Conservation (phyloP, 2,113 vertebrate genomes). For the Melanerpes aurifrons region DNA sequence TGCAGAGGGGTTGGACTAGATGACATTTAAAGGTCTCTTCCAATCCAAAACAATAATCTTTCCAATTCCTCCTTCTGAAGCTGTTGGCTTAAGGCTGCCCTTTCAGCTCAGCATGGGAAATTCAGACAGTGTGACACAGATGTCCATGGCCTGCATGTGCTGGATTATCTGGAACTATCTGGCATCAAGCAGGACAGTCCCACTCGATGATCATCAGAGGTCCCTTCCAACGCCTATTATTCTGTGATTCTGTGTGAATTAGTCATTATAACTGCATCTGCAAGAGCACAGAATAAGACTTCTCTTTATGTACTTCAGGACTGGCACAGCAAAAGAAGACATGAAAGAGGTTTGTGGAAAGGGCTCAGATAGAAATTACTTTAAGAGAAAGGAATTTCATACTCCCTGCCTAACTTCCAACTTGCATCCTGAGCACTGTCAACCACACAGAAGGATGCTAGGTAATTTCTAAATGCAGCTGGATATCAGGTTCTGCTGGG, state of each 20-base stretch:
- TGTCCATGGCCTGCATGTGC: not conserved
- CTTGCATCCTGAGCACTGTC: not conserved
- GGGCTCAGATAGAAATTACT: not conserved
- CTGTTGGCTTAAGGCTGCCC: not conserved
- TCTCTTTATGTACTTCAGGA: not conserved
- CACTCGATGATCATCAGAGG: too few species aligned
- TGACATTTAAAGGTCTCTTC: too few species aligned
- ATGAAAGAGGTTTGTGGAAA: not conserved
- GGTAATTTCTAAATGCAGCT: not conserved
- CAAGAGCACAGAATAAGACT: not conserved
- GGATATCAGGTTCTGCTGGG: not conserved
- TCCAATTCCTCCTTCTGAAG: not conserved
- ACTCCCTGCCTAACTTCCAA: not conserved
- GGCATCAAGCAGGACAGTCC: not conserved
- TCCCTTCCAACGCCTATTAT: too few species aligned
- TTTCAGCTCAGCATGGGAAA: not conserved
- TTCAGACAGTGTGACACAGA: not conserved
- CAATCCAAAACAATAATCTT: not conserved
- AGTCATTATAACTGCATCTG: not conserved
- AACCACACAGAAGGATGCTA: not conserved
- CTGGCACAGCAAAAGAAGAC: not conserved
- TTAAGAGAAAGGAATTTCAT: not conserved
- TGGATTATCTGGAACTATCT: not conserved
- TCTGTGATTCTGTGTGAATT: too few species aligned
- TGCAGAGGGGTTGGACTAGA: too few species aligned